Percentiles rank a stretch among this genome's conserved stretches.
phyloP scores from a whole-genome alignment of 2,888 invertebrate species.

The Nematopogon swammerdamellus region DNA sequence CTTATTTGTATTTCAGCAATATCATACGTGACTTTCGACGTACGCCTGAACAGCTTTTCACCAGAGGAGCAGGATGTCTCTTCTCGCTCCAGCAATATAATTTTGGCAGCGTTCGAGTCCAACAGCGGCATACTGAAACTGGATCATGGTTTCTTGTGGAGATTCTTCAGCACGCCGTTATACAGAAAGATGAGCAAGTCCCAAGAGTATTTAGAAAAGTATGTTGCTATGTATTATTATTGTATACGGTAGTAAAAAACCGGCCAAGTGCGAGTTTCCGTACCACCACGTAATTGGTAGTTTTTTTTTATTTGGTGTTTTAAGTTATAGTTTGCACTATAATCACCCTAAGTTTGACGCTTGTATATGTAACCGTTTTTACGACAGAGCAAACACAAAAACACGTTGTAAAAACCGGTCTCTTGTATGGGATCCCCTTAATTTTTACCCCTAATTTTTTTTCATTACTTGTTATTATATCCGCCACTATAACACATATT shows the following conservation, averaged over 20 bases:
- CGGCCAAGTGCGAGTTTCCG: too few relatives aligned
- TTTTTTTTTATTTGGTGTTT: conserved; percentile 4
- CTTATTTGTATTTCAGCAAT: conserved; percentile 58
- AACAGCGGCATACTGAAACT: conserved; percentile 68
- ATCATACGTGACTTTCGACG: conserved; percentile 68
- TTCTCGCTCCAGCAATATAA: conserved; percentile 66
- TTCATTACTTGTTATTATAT: too few relatives aligned
- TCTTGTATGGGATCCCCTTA: too few relatives aligned
- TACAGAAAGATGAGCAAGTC: conserved; percentile 66
- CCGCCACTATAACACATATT: too few relatives aligned
- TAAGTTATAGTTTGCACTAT: too few relatives aligned
- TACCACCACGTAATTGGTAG: background rate
- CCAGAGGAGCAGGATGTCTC: conserved; percentile 49
- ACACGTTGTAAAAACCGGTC: too few relatives aligned
- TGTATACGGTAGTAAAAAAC: too few relatives aligned
- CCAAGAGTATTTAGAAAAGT: conserved; percentile 69
- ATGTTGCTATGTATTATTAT: too few relatives aligned
- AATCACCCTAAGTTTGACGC: too few relatives aligned
- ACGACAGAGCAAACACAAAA: too few relatives aligned
- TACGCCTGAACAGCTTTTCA: conserved; percentile 65
- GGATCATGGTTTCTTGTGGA: conserved; percentile 74
- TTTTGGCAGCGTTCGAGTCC: conserved; percentile 68
- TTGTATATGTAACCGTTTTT: too few relatives aligned
- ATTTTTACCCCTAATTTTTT: too few relatives aligned
- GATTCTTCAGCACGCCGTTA: conserved; percentile 65